phyloP scores from a whole-genome alignment of 2,888 invertebrate species.

The Gnatocerus cornutus region DNA sequence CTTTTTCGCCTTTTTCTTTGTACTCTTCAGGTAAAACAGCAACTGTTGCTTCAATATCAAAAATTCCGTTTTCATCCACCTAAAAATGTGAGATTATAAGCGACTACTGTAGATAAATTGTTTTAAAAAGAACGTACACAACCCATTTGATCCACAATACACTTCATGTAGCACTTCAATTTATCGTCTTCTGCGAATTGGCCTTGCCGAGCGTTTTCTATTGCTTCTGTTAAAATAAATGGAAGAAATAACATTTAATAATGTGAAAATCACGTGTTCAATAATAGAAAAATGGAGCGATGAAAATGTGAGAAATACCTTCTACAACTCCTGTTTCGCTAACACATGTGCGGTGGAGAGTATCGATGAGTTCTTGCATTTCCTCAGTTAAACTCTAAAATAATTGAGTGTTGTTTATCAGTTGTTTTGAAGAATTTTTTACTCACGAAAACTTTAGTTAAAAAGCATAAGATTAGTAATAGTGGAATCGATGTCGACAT shows the following conservation, averaged over 20 bases:
- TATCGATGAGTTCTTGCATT: conserved; percentile 66
- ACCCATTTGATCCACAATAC: conserved; percentile 63
- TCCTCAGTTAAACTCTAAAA: conserved; percentile 60
- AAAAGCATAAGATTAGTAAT: conserved; percentile 2
- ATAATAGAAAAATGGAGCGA: neutral
- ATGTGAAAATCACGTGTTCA: too few relatives aligned
- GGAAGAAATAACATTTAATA: too few relatives aligned
- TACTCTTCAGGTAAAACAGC: conserved; percentile 68
- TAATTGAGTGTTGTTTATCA: neutral
- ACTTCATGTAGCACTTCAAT: conserved; percentile 68
- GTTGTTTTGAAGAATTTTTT: neutral
- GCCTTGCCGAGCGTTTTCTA: conserved; percentile 60
- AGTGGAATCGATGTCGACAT: neutral
- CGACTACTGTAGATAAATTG: too few relatives aligned
- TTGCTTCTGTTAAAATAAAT: conserved; percentile 58
- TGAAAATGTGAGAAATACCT: conserved; percentile 61
- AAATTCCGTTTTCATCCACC: conserved; percentile 65
- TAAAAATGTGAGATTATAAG: too few relatives aligned
- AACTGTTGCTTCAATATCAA: conserved; percentile 68
- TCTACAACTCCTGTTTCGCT: conserved; percentile 68
- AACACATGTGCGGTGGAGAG: conserved; percentile 68
- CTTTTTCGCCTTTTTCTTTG: too few relatives aligned
- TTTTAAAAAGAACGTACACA: conserved; percentile 59
- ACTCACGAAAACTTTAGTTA: conserved; percentile 4
- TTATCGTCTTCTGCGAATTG: conserved; percentile 64